Base-by-base conservation (phyloP, 2,113 vertebrate genomes). In the Oreotragus oreotragus region DNA sequence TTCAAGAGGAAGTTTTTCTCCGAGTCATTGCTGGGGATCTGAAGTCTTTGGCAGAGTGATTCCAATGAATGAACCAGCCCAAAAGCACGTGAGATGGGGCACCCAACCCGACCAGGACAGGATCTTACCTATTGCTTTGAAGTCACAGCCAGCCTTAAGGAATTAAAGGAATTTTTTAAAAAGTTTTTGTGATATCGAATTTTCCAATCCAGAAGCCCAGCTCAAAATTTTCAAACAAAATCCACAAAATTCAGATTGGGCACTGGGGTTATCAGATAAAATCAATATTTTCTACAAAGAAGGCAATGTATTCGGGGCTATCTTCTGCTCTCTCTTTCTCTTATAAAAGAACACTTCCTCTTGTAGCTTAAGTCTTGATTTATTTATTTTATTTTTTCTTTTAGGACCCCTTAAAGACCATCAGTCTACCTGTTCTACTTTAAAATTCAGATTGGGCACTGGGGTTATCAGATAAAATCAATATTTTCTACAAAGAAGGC, bases 381-480 rank as follows among this genome's bases (percentile, higher is more conserved):
- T 33, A 85, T 76, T 53, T 17, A 51, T 27, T 84, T 6, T 23
- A 16, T 64, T 43, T 96, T 90, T 93, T 85, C 43, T 94, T 96
- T 95, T 58, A 53, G 21, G 96, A 77, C 7, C 57, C 53, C 21
- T 83, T 66, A 55, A 80, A 96, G 53, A 96, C 45, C 84, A 97
- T 85, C 51, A 60, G 51, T 88, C 86, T 91, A 96, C 89, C 60
- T 96, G 80, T 96, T 97, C 94, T 76, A 77, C 88, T 97, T 97
- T 96, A 62, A 93, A 94, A 80, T 95, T 87, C 80, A 95, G 30
- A 5, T 79, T 88, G 55, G 19, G 6, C 43, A 53, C 66, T 92
- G 92, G n/a, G 16, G 13, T 36, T 90, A 53, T 85, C 25, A 51
- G 30, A 28, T 57, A 81, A 94, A 96, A 83, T 7, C 39, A 21